phyloP scores from a whole-genome alignment of 2,797 vertebrate genomes.

The Microctenopoma lineatum region DNA sequence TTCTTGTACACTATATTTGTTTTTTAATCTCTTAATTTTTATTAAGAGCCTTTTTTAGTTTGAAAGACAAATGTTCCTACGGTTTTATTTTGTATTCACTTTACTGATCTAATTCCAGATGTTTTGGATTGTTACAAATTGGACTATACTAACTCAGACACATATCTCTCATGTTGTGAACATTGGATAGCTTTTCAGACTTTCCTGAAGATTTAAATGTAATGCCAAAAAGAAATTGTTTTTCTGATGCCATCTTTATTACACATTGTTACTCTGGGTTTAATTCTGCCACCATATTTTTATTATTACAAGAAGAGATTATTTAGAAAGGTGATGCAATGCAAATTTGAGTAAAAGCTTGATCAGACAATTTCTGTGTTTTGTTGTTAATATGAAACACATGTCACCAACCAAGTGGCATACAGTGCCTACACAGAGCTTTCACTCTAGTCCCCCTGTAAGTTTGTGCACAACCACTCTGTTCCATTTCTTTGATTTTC shows the following conservation, averaged over 20 bases:
- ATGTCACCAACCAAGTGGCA: not conserved
- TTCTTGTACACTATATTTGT: slow-evolving; percentile 50
- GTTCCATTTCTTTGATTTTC: not conserved
- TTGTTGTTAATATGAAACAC: slow-evolving; percentile 28
- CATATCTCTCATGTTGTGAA: slow-evolving; percentile 10
- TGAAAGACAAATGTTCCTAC: slow-evolving; percentile 57
- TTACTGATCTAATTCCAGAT: slow-evolving; percentile 19
- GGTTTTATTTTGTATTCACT: slow-evolving; percentile 41
- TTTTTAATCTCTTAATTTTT: slow-evolving; percentile 5
- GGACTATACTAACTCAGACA: slow-evolving; percentile 15
- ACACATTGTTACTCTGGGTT: slow-evolving; percentile 33
- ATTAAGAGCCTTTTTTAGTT: slow-evolving; percentile 21
- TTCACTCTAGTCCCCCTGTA: not conserved
- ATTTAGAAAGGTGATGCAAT: slow-evolving; percentile 38
- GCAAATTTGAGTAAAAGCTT: slow-evolving; percentile 65
- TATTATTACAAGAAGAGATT: slow-evolving; percentile 27
- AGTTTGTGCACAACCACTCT: not conserved
- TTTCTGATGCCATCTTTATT: slow-evolving; percentile 23
- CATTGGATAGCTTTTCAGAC: slow-evolving; percentile 17
- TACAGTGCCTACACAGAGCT: not conserved
- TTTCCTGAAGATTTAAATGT: slow-evolving; percentile 36
- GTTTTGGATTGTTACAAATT: slow-evolving; percentile 39
- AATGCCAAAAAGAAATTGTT: slow-evolving; percentile 44
- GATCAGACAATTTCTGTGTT: slow-evolving; percentile 34
- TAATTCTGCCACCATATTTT: slow-evolving; percentile 38